These are phyloP conservation scores for Coenonympha glycerion DNA, from an alignment of 2,888 invertebrate genomes.

Conservation along the genomic window DNA sequence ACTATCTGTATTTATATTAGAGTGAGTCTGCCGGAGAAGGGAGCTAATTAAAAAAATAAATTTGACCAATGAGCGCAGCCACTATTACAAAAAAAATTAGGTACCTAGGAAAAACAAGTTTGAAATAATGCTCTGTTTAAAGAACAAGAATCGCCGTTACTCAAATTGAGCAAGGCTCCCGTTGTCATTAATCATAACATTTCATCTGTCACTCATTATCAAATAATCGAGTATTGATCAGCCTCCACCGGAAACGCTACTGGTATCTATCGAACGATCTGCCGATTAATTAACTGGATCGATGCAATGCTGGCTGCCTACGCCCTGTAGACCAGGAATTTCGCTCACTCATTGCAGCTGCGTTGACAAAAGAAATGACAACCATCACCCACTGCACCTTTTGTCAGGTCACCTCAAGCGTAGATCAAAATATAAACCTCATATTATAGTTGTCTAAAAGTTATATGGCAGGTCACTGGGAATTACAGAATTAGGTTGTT, in stretches of 20 bases:
- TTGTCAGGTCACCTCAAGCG: not conserved
- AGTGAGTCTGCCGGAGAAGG: no score
- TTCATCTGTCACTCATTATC: constrained; percentile 45
- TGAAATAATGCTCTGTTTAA: not conserved
- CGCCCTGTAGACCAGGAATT: constrained; percentile 58
- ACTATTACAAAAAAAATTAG: no score
- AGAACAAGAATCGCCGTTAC: not conserved
- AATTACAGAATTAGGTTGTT: no score
- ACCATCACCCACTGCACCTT: constrained; percentile 9
- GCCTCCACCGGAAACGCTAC: constrained; percentile 73
- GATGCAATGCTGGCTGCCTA: constrained; percentile 64
- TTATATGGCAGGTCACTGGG: no score
- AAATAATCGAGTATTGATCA: constrained; percentile 63
- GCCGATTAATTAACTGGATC: constrained; percentile 72
- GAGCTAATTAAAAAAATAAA: no score
- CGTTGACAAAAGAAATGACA: constrained; percentile 37
- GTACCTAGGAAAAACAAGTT: no score
- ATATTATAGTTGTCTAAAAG: no score
- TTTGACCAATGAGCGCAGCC: no score
- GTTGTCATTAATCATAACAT: constrained; percentile 63
- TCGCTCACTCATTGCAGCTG: constrained; percentile 69
- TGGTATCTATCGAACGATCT: constrained; percentile 68
- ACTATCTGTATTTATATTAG: no score
- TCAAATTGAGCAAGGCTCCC: constrained; percentile 5
- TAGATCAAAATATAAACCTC: no score